These are phyloP conservation scores for Crotalus viridis DNA, from an alignment of 2,113 vertebrate genomes.

Conservation along the genomic window DNA sequence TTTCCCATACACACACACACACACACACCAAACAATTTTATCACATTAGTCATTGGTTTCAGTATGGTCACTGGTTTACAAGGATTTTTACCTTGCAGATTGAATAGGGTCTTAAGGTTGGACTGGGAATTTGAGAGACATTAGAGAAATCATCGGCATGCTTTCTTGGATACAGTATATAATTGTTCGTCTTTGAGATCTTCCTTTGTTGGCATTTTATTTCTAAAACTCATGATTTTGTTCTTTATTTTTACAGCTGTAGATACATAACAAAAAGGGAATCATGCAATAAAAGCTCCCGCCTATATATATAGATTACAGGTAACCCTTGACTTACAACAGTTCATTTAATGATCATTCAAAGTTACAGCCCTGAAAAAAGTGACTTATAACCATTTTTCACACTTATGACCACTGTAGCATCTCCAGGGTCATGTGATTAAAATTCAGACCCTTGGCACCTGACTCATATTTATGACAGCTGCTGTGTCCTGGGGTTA, in stretches of 20 bases:
- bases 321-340: too few relatives aligned
- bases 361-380: too few relatives aligned
- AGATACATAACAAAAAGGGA: background rate
- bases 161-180: background rate
- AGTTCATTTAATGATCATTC: too few relatives aligned
- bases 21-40: background rate
- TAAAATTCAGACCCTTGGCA: too few relatives aligned
- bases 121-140: background rate
- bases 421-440: too few relatives aligned
- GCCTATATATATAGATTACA: background rate
- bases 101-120: background rate
- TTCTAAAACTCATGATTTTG: background rate
- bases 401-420: too few relatives aligned
- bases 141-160: background rate
- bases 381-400: too few relatives aligned
- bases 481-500: too few relatives aligned
- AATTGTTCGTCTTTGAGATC: background rate
- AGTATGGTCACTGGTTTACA: background rate
- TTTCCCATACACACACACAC: background rate
- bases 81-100: background rate
- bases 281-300: background rate
- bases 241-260: background rate
- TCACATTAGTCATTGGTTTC: background rate
- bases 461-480: too few relatives aligned
- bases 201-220: background rate